These are phyloP conservation scores for Agriopis aurantiaria DNA, from an alignment of 2,888 invertebrate genomes.

Conservation along the genomic window DNA sequence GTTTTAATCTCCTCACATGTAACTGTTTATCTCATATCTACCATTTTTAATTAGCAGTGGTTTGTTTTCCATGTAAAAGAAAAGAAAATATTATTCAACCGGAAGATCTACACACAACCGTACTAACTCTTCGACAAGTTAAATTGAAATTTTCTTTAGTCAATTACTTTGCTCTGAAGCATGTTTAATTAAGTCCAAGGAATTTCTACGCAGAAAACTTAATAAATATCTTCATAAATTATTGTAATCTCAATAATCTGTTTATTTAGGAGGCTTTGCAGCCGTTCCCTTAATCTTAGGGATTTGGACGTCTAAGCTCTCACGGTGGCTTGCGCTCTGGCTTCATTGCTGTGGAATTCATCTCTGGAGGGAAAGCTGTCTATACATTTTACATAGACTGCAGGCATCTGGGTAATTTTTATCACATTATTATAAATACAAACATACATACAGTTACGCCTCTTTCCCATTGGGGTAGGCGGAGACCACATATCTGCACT, in stretches of 20 bases:
- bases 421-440: too few species aligned
- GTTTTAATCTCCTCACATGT: too few species aligned
- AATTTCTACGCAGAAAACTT: slow-evolving; percentile 35
- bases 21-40: too few species aligned
- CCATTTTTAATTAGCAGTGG: too few species aligned
- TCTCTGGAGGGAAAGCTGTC: not conserved
- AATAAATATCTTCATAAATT: slow-evolving; percentile 46
- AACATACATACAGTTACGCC: too few species aligned
- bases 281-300: slow-evolving; percentile 37
- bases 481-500: too few species aligned
- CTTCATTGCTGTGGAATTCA: slow-evolving; percentile 17
- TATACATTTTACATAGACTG: not conserved
- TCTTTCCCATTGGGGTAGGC: too few species aligned
- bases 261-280: slow-evolving; percentile 48
- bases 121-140: slow-evolving; percentile 9
- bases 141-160: slow-evolving; percentile 7
- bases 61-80: too few species aligned
- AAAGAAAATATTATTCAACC: too few species aligned
- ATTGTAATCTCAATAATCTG: slow-evolving; percentile 51
- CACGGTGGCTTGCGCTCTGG: slow-evolving; percentile 19
- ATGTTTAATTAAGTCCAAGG: slow-evolving; percentile 29
- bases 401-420: not conserved
- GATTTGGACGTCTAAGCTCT: slow-evolving; percentile 40
- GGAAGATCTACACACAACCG: too few species aligned
- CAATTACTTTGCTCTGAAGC: slow-evolving; percentile 7